Evolutionary conservation across 2,797 vertebrate species (phyloP), one percentile per base, ranked within the genome.

Genomic region (Urophycis tenuis): DNA sequence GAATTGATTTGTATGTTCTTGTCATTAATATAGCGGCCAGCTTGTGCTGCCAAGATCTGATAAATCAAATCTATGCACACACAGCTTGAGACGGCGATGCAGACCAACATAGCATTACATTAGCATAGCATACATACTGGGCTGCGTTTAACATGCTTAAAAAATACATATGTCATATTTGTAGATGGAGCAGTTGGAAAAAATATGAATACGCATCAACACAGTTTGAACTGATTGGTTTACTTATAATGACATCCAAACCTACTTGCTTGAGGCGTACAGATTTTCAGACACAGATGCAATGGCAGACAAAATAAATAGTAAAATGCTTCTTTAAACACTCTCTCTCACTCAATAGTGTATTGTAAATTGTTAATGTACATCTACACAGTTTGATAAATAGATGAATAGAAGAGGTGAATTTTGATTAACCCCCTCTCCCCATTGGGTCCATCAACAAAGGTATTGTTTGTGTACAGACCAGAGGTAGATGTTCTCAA

Each of bases 161-260:
- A 64, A 25, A 64, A 64, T 25, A 25, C 53, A 25, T 64, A 25
- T 64, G 11, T 64, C n/a, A 25, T 64, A 25, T 25, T 64, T 17
- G 25, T 2, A n/a, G 53, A 11, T 64, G 22, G 22, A 9, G 10
- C 53, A 25, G 49, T 53, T 53, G 49, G 12, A 3, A 53, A n/a
- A n/a, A 22, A 53, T 6, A 49, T 17, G 17, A 49, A 17, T 19
- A 49, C 19, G 41, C 41, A 49, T 49, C 3, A 49, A 19, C 41
- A 60, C 49, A n/a, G n/a, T 60, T 60, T 53, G 49, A 60, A 60
- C 49, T 60, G 49, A 60, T 60, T 60, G 19, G 49, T 60, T 60
- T n/a, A 60, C n/a, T 60, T n/a, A 9, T n/a, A 60, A 60, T 60
- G 19, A 60, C 8, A 60, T 60, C 22, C 6, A 7, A 60, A n/a